phyloP scores from a whole-genome alignment of 2,113 vertebrate genomes.

The Rhinoptilus africanus region DNA sequence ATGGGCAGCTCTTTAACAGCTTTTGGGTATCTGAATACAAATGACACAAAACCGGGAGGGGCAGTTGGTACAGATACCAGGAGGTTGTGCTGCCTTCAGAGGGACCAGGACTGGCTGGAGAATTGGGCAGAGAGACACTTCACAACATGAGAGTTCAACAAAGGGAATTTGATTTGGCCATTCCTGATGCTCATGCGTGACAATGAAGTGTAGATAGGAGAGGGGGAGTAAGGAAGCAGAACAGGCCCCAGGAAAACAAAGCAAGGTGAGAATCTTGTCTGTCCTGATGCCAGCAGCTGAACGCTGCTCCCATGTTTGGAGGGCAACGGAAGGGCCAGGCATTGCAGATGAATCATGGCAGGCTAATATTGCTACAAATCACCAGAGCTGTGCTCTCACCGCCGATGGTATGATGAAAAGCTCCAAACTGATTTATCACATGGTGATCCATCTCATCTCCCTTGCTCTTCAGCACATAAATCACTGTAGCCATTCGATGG shows the following conservation, averaged over 20 bases:
- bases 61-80: fast-evolving
- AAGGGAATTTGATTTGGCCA: not conserved
- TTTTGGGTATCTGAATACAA: not conserved
- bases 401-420: not conserved
- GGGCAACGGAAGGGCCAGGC: not conserved
- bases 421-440: not conserved
- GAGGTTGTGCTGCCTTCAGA: not conserved
- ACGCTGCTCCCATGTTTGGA: not conserved
- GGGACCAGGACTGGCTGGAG: not conserved
- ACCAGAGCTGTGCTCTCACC: not conserved
- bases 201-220: not conserved
- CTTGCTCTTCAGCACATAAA: not conserved
- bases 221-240: not conserved
- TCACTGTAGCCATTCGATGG: not conserved
- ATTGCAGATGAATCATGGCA: not conserved
- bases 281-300: not conserved
- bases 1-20: not conserved
- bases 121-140: not conserved
- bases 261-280: too few relatives aligned
- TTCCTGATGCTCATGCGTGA: not conserved
- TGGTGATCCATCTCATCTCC: not conserved
- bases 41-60: not conserved
- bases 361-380: not conserved
- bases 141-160: not conserved
- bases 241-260: not conserved